Percentiles rank a stretch among this genome's conserved stretches.
These are phyloP conservation scores for Oeneis ivallda DNA, from an alignment of 2,888 invertebrate species.

Conservation along the genomic window DNA sequence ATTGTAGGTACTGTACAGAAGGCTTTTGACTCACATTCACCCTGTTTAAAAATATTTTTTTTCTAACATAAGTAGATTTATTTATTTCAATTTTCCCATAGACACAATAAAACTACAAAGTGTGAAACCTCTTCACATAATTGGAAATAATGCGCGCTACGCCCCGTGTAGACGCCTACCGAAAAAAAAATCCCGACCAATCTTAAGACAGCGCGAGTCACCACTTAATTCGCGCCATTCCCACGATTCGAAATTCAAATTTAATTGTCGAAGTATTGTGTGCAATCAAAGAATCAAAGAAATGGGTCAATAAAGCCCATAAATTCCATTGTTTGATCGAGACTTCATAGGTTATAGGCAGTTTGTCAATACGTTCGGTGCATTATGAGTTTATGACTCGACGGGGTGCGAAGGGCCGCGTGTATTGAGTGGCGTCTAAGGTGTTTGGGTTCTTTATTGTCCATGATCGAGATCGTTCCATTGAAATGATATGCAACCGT, in stretches of 20 bases:
- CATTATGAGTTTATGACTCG: slow-evolving; percentile 48
- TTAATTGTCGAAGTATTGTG: slow-evolving; percentile 76
- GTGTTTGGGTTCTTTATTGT: slow-evolving; percentile 54
- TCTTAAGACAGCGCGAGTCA: slow-evolving; percentile 64
- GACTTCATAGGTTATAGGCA: slow-evolving; percentile 68
- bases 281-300: slow-evolving; percentile 74
- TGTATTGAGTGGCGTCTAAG: slow-evolving; percentile 58
- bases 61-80: slow-evolving; percentile 5
- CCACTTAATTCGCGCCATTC: slow-evolving; percentile 73
- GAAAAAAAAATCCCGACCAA: slow-evolving; percentile 58
- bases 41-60: neutral
- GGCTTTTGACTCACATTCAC: neutral
- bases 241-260: slow-evolving; percentile 75
- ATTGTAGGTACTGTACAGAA: too few relatives aligned
- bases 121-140: slow-evolving; percentile 43
- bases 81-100: slow-evolving; percentile 33
- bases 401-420: slow-evolving; percentile 60
- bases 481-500: slow-evolving; percentile 71
- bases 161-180: slow-evolving; percentile 58
- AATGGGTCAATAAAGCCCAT: slow-evolving; percentile 77
- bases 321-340: slow-evolving; percentile 73
- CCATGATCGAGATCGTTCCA: slow-evolving; percentile 64
- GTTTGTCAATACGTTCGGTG: slow-evolving; percentile 71
- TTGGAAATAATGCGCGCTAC: slow-evolving; percentile 56
- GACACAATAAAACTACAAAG: slow-evolving; percentile 36